Base-by-base conservation (phyloP, 2,797 vertebrate species). In the Lutjanus campechanus region DNA sequence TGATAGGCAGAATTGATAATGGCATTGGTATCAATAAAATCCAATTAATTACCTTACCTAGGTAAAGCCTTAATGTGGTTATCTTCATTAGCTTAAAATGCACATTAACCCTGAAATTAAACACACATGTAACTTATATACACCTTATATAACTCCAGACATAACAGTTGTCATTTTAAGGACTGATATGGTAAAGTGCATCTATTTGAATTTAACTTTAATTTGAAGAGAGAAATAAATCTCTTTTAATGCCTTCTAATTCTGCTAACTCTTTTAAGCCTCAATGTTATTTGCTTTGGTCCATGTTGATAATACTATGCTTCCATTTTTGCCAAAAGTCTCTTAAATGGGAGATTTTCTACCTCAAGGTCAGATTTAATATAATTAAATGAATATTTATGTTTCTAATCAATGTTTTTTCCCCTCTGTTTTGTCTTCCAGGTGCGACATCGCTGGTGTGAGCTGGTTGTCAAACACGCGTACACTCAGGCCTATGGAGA, bases 391-490 rank as follows among this genome's bases (percentile, higher is more conserved):
- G 0, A 19, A 51, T 20, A 17, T 17, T 41, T 77, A 3, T 41
- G 12, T 54, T 40, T 64, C 0, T 76, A 58, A 69, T 4, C 16
- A 25, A 17, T 44, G 3, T 20, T 20, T 1, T 25, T 3, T 59
- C 7, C 3, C 8, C 15, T 66, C 25, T 71, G 9, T 59, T 87
- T 75, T 73, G 41, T 11, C 50, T 74, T 63, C 29, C 88, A 99
- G 98, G 96, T 98, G 81, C 96, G 96, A 40, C 98, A 99, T 94
- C 96, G 98, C 61, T 99, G 98, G 98, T 99, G 97, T 92, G 98
- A 99, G 85, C 96, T 99, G 82, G 89, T 97, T 62, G 89, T 99
- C 68, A 99, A 98, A 87, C 96, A 99, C 65, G 95, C 93, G 44
- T 89, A 96, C 43, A 76, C 87, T 43, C 69, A 82, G 43, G 97